Base-by-base conservation (phyloP, 2,797 vertebrate species). In the Cirrhinus mrigala region DNA sequence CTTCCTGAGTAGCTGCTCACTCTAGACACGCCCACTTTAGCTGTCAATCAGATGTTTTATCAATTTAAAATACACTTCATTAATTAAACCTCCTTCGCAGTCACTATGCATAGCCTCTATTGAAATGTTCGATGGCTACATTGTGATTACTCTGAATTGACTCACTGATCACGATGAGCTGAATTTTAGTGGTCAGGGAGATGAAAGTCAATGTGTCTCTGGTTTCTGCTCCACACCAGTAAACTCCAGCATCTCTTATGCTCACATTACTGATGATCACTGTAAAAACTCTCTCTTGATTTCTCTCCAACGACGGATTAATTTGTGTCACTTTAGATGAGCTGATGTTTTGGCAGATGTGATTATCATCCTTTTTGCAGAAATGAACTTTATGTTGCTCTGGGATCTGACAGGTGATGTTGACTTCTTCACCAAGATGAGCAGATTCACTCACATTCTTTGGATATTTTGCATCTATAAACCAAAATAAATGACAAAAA, bases 171-270 rank as follows among this genome's bases (percentile, higher is more conserved):
- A 84, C 1, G 14, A 24, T 68, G 82, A 84, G 62, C 22, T 77
- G 82, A 56, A 56, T 56, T 22, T 22, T 8, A 20, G 52, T 56
- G 18, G 20, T 56, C 52, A 56, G 52, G 52, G 85, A 66, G 14
- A 71, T 56, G 46, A 76, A 84, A 44, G 11, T 83, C 3, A 62
- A 27, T 56, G 7, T 56, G 85, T 44, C 40, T 44, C 40, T 44
- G 40, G 40, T 44, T 44, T 44, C 40, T 44, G 40, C 40, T 44
- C 40, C 40, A 44, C 40, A 44, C 40, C 40, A 44, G 40, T 86
- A 86, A 22, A 81, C 62, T 68, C 85, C 85, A 58, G 79, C 79
- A 77, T 86, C 85, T 40, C 85, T 60, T 29, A 76, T 50, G 52
- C 56, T 56, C 60, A 82, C 85, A 33, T n/a, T 81, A 71, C 56